Base-by-base conservation (phyloP, 2,888 invertebrate species). In the Meliscaeva auricollis region DNA sequence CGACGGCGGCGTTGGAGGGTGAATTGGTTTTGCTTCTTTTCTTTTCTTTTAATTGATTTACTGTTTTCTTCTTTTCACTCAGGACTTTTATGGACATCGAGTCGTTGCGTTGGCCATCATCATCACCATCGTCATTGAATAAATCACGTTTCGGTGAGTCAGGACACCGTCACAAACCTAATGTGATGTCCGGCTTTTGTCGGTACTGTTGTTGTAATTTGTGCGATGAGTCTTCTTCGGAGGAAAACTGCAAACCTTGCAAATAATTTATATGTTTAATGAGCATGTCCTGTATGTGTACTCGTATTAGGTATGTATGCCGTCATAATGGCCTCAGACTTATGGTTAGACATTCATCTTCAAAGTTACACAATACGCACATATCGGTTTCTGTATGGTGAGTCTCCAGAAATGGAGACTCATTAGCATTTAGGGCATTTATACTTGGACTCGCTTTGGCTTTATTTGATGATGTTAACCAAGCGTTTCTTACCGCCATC, bases 221-320 rank as follows among this genome's bases (percentile, higher is more conserved):
- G 3, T 35, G 26, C 3, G 7, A 46, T 22, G 58, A 32, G 46
- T 44, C 17, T 20, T 44, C 52, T 44, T 60, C 1, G 52, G n/a
- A 48, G 72, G 38, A 70, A 78, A 54, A 64, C 50, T 79, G 78
- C 79, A 78, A 69, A 64, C 56, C 26, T 44, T 41, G 78, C 83
- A 79, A 83, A 78, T 83, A 74, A 83, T 79, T 74, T 83, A 83
- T 69, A 48, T 79, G 73, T 62, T 69, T 73, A 78, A 83, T 73
- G 82, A 82, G 82, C 62, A 72, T 73, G 60, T 73, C 66, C 46
- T 70, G 35, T 68, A 17, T 66, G 11, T 32, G 26, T 15, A 26
- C 26, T 26, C 3, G 26, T 32, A n/a, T n/a, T n/a, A 15, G 11
- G 44, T 15, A 41, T n/a, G 26, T n/a, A n/a, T 62, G 17, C 46